phyloP scores from a whole-genome alignment of 2,113 vertebrate species.

The Podarcis muralis region DNA sequence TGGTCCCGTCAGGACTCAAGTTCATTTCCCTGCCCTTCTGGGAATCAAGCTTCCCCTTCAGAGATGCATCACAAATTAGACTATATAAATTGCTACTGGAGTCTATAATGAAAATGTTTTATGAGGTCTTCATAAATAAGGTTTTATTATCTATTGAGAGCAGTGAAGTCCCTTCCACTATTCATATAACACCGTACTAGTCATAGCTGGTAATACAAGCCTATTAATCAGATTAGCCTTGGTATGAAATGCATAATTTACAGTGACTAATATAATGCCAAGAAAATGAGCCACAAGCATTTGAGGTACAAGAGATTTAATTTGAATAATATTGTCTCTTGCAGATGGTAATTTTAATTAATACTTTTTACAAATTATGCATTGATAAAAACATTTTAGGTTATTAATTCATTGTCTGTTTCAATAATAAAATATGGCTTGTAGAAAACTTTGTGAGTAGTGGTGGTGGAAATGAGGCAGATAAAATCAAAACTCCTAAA shows the following conservation, averaged over 20 bases:
- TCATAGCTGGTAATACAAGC: neutral
- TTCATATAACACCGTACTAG: neutral
- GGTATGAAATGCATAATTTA: slow-evolving; percentile 1
- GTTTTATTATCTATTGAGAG: neutral
- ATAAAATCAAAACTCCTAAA: neutral
- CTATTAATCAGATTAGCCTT: slow-evolving; percentile 1
- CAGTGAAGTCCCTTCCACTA: neutral
- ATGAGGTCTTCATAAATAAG: neutral
- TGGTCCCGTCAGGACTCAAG: neutral
- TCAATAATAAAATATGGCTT: neutral
- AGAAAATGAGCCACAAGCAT: neutral
- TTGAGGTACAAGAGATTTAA: slow-evolving; percentile 4
- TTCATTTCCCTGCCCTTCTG: neutral
- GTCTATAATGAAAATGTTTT: neutral
- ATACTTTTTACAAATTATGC: slow-evolving; percentile 22
- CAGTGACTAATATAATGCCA: neutral
- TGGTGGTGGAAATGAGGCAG: neutral
- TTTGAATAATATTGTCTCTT: neutral
- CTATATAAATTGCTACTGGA: neutral
- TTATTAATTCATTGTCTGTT: neutral
- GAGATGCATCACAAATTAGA: neutral
- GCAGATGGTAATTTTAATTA: slow-evolving; percentile 7
- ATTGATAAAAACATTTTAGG: neutral
- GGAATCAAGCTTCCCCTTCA: neutral
- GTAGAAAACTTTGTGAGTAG: neutral